Conservation (phyloP, 2,888 invertebrate genomes). For the Plemyria rubiginata region DNA sequence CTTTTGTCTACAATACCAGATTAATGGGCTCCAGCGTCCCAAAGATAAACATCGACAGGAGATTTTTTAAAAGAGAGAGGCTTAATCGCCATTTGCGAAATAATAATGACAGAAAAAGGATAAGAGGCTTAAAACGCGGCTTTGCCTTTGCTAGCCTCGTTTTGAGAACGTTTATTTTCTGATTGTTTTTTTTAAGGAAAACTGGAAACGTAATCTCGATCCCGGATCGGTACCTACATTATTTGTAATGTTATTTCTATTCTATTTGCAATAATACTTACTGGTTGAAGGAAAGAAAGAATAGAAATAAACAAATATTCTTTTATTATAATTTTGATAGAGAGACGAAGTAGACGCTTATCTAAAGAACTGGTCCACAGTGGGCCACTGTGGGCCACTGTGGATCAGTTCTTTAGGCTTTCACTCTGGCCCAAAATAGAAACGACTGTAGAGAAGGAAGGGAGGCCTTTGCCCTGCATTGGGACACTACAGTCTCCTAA, state of each 20-base stretch:
- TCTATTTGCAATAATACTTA: background rate
- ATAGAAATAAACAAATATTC: no score
- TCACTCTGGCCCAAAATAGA: no score
- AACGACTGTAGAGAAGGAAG: no score
- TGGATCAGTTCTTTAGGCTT: no score
- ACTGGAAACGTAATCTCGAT: background rate
- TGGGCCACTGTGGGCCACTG: no score
- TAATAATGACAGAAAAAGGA: conserved; percentile 25
- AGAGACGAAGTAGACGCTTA: no score
- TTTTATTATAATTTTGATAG: no score
- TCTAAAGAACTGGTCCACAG: no score
- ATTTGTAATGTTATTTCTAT: background rate
- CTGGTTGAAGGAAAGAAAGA: background rate
- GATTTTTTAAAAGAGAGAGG: conserved; percentile 35
- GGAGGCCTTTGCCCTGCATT: no score
- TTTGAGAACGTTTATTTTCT: conserved; percentile 4
- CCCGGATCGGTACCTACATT: background rate
- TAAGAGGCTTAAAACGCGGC: conserved; percentile 16
- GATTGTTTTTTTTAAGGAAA: conserved; percentile 4
- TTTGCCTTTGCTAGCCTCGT: conserved; percentile 8
- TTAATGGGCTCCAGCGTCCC: conserved; percentile 45
- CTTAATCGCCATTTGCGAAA: conserved; percentile 28
- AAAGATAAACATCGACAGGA: conserved; percentile 54
- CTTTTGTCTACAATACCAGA: conserved; percentile 27
- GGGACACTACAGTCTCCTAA: no score